Conservation (phyloP, 2,888 invertebrate species). For the Oscheius sp. region DNA sequence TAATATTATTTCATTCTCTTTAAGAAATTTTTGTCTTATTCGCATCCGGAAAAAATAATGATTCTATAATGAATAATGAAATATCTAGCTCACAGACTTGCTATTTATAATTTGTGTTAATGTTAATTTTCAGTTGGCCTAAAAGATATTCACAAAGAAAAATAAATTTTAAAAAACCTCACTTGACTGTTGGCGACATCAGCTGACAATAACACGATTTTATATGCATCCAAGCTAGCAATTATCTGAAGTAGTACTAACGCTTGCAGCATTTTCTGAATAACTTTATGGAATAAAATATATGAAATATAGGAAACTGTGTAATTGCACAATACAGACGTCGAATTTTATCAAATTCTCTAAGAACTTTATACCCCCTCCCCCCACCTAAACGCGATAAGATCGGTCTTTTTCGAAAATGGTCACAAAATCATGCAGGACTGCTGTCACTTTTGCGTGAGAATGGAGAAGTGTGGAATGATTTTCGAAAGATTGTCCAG, state of each 20-base stretch:
- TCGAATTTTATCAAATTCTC: background rate
- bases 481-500: background rate
- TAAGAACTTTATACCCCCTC: background rate
- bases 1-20: too few species aligned
- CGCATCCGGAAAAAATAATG: too few species aligned
- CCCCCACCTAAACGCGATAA: background rate
- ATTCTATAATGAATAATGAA: too few species aligned
- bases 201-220: constrained; percentile 12
- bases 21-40: too few species aligned
- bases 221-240: too few species aligned
- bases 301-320: too few species aligned
- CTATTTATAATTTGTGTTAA: too few species aligned
- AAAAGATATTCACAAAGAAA: too few species aligned
- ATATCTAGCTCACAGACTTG: too few species aligned
- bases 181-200: constrained; percentile 24
- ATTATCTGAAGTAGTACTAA: background rate
- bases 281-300: background rate
- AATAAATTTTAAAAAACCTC: too few species aligned
- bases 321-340: too few species aligned
- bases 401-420: background rate
- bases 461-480: background rate
- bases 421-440: background rate
- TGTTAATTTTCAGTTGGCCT: too few species aligned
- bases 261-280: background rate
- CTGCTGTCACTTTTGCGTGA: background rate